These are phyloP conservation scores for Palythoa heliodiscus DNA, from an alignment of 92 coral and sea anemone species.

Conservation along the genomic window DNA sequence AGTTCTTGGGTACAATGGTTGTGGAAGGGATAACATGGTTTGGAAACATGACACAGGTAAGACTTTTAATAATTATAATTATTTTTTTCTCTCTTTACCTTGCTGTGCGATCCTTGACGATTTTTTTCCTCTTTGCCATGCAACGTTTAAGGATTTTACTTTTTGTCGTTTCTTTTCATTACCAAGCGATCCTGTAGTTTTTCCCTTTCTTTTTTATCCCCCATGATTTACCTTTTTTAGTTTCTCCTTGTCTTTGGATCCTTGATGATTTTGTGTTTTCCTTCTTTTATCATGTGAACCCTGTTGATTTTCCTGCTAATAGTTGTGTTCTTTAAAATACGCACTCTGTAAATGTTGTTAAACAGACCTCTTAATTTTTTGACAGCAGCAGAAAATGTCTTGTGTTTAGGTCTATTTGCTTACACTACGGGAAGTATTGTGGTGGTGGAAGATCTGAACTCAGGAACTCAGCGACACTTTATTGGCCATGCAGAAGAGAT, in stretches of 20 bases:
- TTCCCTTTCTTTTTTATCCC: too few species aligned
- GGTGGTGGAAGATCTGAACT: conserved; percentile 92
- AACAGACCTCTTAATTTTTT: not conserved
- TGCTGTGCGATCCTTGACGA: too few species aligned
- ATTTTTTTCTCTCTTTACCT: too few species aligned
- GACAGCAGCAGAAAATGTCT: not conserved
- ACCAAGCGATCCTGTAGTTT: too few species aligned
- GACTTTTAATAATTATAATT: not conserved
- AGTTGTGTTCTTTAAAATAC: not conserved
- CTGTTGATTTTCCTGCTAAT: too few species aligned
- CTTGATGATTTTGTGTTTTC: too few species aligned
- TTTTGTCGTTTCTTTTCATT: too few species aligned
- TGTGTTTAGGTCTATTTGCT: conserved; percentile 81
- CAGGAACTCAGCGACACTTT: conserved; percentile 93
- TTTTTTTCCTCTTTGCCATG: too few species aligned
- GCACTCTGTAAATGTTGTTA: not conserved
- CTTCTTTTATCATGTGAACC: too few species aligned
- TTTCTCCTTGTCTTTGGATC: too few species aligned
- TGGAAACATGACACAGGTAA: conserved; percentile 98
- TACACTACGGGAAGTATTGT: conserved; percentile 93
- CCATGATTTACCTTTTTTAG: too few species aligned
- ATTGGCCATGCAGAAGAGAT: conserved; percentile 92
- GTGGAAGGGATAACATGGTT: conserved; percentile 85
- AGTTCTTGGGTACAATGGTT: conserved; percentile 91
- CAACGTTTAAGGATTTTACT: too few species aligned